A percentile compares a stretch with the other conserved stretches of the same genome.
phyloP scores from a whole-genome alignment of 2,113 vertebrate genomes.

The Corythornis cristatus region DNA sequence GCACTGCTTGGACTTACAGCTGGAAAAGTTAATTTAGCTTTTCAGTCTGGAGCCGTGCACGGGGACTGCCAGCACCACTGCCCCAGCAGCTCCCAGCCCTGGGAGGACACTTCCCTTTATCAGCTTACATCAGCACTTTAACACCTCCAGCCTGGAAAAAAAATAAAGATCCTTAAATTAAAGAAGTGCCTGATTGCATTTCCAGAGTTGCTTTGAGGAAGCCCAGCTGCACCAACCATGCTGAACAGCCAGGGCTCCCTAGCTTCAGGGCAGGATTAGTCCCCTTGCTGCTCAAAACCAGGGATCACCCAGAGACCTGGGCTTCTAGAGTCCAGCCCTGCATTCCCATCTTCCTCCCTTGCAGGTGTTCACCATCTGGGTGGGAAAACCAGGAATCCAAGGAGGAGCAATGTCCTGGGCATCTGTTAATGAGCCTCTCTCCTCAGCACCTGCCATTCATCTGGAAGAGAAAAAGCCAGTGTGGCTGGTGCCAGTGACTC shows the following conservation, averaged over 20 bases:
- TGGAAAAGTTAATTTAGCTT: slow-evolving; percentile 45
- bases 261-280: not conserved
- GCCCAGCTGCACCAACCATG: not conserved
- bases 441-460: not conserved
- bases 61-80: not conserved
- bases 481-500: not conserved
- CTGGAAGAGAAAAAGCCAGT: not conserved
- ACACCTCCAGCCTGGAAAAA: not conserved
- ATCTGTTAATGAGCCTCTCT: not conserved
- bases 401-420: not conserved
- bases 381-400: not conserved
- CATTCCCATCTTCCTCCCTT: fast-evolving
- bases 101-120: not conserved
- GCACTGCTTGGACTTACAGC: not conserved
- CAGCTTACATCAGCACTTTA: not conserved
- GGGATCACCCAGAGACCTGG: fast-evolving
- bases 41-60: not conserved
- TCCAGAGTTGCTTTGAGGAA: not conserved
- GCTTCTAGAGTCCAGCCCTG: not conserved
- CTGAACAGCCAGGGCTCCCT: not conserved
- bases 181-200: not conserved
- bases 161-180: not conserved
- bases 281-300: not conserved
- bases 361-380: not conserved
- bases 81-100: not conserved